Conservation (phyloP, 92 coral and sea anemone species). For the Phenganax subtilis region DNA sequence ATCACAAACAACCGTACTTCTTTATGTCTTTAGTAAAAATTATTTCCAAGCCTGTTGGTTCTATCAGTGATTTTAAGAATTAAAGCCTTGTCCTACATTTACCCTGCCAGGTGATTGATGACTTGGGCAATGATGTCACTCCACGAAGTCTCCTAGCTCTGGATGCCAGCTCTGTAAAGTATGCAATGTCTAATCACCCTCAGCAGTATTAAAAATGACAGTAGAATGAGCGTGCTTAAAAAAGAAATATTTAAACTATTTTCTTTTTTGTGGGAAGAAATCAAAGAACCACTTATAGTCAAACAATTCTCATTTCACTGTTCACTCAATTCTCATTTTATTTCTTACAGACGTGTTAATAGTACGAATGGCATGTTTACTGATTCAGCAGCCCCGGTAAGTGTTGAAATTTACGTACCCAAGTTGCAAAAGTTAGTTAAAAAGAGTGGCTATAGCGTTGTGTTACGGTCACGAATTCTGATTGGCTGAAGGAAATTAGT, state of each 20-base stretch:
- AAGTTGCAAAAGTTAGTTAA: too few species aligned
- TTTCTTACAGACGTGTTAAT: constrained; percentile 65
- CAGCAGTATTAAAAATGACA: not conserved
- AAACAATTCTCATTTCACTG: not conserved
- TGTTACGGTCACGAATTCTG: too few species aligned
- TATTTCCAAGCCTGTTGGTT: too few species aligned
- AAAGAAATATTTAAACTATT: not conserved
- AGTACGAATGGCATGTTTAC: constrained; percentile 74
- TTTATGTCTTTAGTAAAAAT: too few species aligned
- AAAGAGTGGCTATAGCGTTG: too few species aligned
- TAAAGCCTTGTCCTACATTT: not conserved
- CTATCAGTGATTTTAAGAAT: too few species aligned
- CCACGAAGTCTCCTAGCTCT: constrained; percentile 73
- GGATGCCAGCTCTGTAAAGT: constrained; percentile 89
- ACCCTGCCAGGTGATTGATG: constrained; percentile 77
- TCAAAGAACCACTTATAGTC: not conserved
- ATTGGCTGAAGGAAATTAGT: too few species aligned
- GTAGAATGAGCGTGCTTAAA: not conserved
- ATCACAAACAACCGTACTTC: too few species aligned
- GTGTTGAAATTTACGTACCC: constrained; percentile 12
- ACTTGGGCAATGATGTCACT: constrained; percentile 95
- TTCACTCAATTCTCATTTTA: not conserved
- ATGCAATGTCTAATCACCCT: constrained; percentile 10
- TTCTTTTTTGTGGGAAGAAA: not conserved
- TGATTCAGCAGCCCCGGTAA: constrained; percentile 87